These are phyloP conservation scores for Tauraco erythrolophus DNA, from an alignment of 2,113 vertebrate species.

Conservation along the genomic window DNA sequence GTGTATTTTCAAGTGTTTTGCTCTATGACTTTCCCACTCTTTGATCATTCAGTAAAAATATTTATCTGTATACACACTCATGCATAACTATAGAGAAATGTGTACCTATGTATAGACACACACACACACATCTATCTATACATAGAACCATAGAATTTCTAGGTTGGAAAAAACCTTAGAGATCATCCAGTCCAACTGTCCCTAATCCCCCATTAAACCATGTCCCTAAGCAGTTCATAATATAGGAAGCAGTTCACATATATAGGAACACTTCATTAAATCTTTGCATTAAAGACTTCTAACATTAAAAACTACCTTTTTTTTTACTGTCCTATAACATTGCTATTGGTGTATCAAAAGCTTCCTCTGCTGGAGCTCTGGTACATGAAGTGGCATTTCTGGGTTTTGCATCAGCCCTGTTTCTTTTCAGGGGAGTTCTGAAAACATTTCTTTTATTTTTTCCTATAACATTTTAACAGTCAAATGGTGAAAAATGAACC, in stretches of 20 bases:
- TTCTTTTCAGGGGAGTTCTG: background rate
- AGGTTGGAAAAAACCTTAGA: too few relatives aligned
- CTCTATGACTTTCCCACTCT: background rate
- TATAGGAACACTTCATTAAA: background rate
- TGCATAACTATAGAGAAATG: background rate
- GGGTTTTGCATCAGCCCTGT: background rate
- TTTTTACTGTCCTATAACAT: background rate
- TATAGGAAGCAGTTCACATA: too few relatives aligned
- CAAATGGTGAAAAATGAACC: background rate
- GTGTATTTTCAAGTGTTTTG: background rate
- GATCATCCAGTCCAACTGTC: too few relatives aligned
- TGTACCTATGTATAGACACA: background rate
- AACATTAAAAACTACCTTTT: background rate
- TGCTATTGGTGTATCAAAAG: background rate
- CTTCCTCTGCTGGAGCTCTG: background rate
- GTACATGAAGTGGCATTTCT: background rate
- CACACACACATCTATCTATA: background rate
- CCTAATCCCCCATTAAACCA: too few relatives aligned
- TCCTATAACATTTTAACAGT: background rate
- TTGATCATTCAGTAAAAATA: background rate
- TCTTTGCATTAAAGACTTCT: background rate
- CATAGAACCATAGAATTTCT: too few relatives aligned
- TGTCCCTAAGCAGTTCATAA: too few relatives aligned
- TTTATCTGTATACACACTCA: background rate
- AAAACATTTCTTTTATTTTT: background rate